Base-by-base conservation (phyloP, 1,140 invertebrate species). In the Trichogramma pretiosum region DNA sequence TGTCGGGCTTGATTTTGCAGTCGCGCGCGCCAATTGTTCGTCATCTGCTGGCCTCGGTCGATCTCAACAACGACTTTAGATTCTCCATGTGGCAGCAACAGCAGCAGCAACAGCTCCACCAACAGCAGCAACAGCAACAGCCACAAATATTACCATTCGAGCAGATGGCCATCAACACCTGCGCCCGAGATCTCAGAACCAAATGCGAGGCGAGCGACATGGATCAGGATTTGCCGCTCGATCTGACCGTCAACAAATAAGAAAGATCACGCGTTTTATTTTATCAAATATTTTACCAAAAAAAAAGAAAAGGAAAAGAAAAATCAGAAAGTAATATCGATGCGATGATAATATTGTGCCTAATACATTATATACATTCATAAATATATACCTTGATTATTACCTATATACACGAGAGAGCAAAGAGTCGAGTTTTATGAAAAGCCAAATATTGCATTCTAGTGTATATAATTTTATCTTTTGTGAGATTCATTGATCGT, bases 271-370 rank as follows among this genome's bases (percentile, higher is more conserved):
- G 76, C 77, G 89, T 78, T 13, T 84, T 85, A 42, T 86, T 80
- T 50, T 84, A 80, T 21, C 92, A 89, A n/a, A 84, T 78, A 68
- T 87, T 83, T n/a, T n/a, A n/a, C n/a, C n/a, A n/a, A n/a, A n/a
- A n/a, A n/a, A n/a, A n/a, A n/a, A n/a, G n/a, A n/a, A n/a, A n/a
- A n/a, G n/a, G n/a, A n/a, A n/a, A n/a, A n/a, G n/a, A n/a, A n/a
- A n/a, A n/a, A n/a, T n/a, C n/a, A n/a, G n/a, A n/a, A n/a, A n/a
- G n/a, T n/a, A n/a, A n/a, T n/a, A n/a, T n/a, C n/a, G n/a, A n/a
- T n/a, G n/a, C n/a, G n/a, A n/a, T n/a, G n/a, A n/a, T n/a, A n/a
- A n/a, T n/a, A n/a, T n/a, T n/a, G n/a, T n/a, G n/a, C n/a, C n/a
- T n/a, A n/a, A n/a, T n/a, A n/a, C n/a, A n/a, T n/a, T n/a, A n/a